These are phyloP conservation scores for Anorthoa munda DNA, from an alignment of 2,888 invertebrate species.

Conservation along the genomic window DNA sequence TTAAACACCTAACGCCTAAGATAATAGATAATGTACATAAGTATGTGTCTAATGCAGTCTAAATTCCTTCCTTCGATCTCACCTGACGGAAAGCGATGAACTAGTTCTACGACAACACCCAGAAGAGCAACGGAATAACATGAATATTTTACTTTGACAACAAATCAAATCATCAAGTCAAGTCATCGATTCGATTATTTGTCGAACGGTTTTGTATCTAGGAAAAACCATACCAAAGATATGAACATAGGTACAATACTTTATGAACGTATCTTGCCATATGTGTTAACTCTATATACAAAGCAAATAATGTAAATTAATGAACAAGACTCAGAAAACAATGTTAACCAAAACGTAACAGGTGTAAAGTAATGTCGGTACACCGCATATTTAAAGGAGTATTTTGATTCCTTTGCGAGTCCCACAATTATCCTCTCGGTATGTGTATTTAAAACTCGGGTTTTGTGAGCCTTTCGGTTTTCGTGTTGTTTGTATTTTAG, in stretches of 20 bases:
- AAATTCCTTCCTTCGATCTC: no score
- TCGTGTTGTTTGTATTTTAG: slow-evolving; percentile 41
- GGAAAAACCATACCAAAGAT: neutral
- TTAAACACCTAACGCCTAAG: no score
- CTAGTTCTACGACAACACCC: neutral
- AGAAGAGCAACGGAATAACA: neutral
- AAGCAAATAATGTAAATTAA: slow-evolving; percentile 65
- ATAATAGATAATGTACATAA: no score
- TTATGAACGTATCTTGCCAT: slow-evolving; percentile 3
- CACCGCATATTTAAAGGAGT: slow-evolving; percentile 52
- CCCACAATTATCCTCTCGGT: slow-evolving; percentile 54
- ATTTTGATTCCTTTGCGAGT: slow-evolving; percentile 64
- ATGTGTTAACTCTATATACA: slow-evolving; percentile 34
- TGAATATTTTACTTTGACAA: neutral
- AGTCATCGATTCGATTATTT: neutral
- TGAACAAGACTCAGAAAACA: slow-evolving; percentile 56
- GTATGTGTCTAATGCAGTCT: no score
- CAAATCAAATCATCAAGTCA: neutral
- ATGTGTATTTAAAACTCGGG: slow-evolving; percentile 62
- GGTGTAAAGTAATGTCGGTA: slow-evolving; percentile 62
- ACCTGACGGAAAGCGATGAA: no score
- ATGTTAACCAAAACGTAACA: slow-evolving; percentile 50
- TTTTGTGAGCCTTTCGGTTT: slow-evolving; percentile 46
- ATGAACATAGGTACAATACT: neutral
- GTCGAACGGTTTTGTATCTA: neutral